Base-by-base conservation (phyloP, 2,888 invertebrate genomes). In the Parelbella ahira region DNA sequence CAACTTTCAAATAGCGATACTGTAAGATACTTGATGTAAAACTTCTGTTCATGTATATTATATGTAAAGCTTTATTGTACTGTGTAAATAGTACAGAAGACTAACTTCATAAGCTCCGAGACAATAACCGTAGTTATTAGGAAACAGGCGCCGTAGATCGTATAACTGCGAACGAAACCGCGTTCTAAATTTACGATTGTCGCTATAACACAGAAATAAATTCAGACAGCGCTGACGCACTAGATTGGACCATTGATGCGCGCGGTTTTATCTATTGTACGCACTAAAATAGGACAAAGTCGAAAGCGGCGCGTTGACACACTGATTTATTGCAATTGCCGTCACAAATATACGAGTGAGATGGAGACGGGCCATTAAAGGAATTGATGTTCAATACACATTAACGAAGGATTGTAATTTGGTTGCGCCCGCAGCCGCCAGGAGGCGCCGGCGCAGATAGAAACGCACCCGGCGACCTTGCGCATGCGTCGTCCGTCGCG, bases 391-490 rank as follows among this genome's bases (percentile, higher is more conserved):
- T 60, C 59, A 62, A 61, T 62, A 47, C 47, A 39, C 58, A 51
- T 51, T 49, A 49, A 49, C 51, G 58, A 56, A 76, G 59, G 65
- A 65, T 57, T 57, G 53, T 57, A 55, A 61, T 68, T 72, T 44
- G 60, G 51, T 54, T 63, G 67, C 50, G 18, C 4, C 2, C 15
- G 15, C 15, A 15, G 3, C 2, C 15, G 4, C 15, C 55, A 55
- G 58, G 52, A 56, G 72, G 70, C 73, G 69, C 71, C 72, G 63
- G 57, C 47, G 58, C 50, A 66, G 80, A 82, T 82, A 81, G 66
- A 62, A 58, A 62, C 59, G 78, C 76, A 75, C 79, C 77, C 80
- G 65, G 59, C 71, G 81, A 81, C 82, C 82, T 83, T 83, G 83
- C 68, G 70, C 67, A 53, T 66, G 74, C 81, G 79, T 68, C 68